These are phyloP conservation scores for Muscina levida DNA, from an alignment of 2,888 invertebrate species.

Conservation along the genomic window DNA sequence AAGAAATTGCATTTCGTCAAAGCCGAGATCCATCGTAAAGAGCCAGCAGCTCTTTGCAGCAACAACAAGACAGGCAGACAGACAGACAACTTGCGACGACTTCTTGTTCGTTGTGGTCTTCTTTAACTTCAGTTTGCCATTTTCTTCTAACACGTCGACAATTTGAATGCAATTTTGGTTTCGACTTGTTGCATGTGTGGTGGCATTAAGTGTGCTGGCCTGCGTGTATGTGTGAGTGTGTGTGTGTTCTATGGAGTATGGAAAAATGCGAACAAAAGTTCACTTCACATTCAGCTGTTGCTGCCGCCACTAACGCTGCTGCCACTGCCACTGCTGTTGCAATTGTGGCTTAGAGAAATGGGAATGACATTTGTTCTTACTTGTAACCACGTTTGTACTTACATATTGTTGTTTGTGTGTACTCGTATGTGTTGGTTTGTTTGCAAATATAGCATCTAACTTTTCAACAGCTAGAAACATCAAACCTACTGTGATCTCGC, in stretches of 20 bases:
- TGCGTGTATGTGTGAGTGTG: constrained; percentile 38
- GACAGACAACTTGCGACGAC: too few species aligned
- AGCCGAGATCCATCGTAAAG: not conserved
- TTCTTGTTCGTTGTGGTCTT: not conserved
- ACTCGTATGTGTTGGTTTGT: too few species aligned
- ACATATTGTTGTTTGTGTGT: too few species aligned
- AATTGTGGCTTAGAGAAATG: constrained; percentile 32
- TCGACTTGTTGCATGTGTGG: constrained; percentile 49
- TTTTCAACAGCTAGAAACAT: too few species aligned
- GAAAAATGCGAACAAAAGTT: constrained; percentile 72
- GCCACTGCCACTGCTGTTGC: constrained; percentile 9
- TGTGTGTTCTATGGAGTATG: constrained; percentile 57
- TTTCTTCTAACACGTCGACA: constrained; percentile 37
- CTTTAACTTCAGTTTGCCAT: constrained; percentile 15
- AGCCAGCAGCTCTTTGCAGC: not conserved
- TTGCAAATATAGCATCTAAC: not conserved
- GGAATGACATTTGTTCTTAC: constrained; percentile 2
- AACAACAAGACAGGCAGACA: too few species aligned
- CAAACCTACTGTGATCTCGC: too few species aligned
- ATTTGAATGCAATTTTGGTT: constrained; percentile 54
- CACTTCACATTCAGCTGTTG: constrained; percentile 68
- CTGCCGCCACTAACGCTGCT: constrained; percentile 26
- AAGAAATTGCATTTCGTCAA: constrained; percentile 4
- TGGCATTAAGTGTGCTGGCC: constrained; percentile 54
- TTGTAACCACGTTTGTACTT: not conserved